Percentiles rank a stretch among this genome's conserved stretches.
These are phyloP conservation scores for Drosophila subpulchrella DNA, from an alignment of 1,140 invertebrate genomes.

Conservation along the genomic window DNA sequence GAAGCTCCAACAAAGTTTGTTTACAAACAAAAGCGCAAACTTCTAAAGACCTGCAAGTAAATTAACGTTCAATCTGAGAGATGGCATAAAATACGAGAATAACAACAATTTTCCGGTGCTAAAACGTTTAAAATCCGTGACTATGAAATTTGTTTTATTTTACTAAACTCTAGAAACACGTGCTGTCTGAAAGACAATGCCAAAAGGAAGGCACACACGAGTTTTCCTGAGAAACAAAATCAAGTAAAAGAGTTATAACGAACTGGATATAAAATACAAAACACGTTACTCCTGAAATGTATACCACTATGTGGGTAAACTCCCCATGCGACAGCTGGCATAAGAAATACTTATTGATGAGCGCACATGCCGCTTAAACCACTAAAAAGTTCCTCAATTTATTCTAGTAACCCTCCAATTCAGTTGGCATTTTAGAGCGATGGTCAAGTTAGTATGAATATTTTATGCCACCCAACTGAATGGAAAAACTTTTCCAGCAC, in stretches of 20 bases:
- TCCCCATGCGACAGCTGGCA: neutral
- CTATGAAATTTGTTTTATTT: neutral
- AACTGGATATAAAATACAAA: constrained; percentile 11
- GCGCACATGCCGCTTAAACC: constrained; percentile 23
- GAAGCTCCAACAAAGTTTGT: neutral
- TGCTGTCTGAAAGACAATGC: neutral
- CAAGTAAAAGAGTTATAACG: neutral
- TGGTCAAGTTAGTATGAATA: constrained; percentile 46
- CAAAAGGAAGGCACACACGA: neutral
- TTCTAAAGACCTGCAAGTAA: neutral
- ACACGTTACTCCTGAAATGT: constrained; percentile 10
- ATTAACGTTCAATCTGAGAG: neutral
- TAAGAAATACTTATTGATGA: constrained; percentile 15
- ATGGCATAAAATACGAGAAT: neutral
- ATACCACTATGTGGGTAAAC: constrained; percentile 3
- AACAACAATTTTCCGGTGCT: neutral
- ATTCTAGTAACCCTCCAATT: constrained; percentile 24
- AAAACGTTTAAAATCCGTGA: neutral
- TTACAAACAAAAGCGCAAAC: neutral
- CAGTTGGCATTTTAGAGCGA: constrained; percentile 21
- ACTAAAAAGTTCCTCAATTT: constrained; percentile 32
- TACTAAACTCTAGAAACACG: neutral
- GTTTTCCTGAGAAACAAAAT: neutral
- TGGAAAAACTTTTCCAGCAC: constrained; percentile 20
- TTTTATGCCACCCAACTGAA: constrained; percentile 26